These are phyloP conservation scores for Antechinus stuartii DNA, from an alignment of 2,113 vertebrate species.

Conservation along the genomic window DNA sequence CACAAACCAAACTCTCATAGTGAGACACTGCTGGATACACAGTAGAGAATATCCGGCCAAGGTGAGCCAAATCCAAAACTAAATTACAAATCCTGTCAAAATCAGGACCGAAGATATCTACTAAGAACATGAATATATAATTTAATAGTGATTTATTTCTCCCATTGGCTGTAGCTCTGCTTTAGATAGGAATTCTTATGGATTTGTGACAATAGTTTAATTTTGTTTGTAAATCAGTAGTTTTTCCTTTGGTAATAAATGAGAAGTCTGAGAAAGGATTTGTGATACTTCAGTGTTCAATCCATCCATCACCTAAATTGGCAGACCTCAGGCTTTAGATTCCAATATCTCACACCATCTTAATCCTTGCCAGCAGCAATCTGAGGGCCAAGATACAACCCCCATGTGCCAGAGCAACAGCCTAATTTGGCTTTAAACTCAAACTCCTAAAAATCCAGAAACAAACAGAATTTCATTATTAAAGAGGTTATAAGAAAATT, in stretches of 20 bases:
- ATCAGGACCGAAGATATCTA: not conserved
- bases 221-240: not conserved
- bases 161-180: not conserved
- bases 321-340: not conserved
- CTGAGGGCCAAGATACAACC: not conserved
- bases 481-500: not conserved
- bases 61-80: not conserved
- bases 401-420: not conserved
- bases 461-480: not conserved
- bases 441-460: not conserved
- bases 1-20: not conserved
- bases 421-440: not conserved
- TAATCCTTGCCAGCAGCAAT: not conserved
- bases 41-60: not conserved
- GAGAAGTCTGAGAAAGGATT: not conserved
- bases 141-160: not conserved
- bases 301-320: not conserved
- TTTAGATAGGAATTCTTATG: not conserved
- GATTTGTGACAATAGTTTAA: not conserved
- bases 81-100: not conserved
- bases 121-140: not conserved
- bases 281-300: not conserved
- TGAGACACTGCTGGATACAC: not conserved
- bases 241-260: not conserved
- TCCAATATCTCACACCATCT: not conserved